Percentiles rank a stretch among this genome's conserved stretches.
Conservation (phyloP, 2,797 vertebrate genomes). For the Allobates femoralis region DNA sequence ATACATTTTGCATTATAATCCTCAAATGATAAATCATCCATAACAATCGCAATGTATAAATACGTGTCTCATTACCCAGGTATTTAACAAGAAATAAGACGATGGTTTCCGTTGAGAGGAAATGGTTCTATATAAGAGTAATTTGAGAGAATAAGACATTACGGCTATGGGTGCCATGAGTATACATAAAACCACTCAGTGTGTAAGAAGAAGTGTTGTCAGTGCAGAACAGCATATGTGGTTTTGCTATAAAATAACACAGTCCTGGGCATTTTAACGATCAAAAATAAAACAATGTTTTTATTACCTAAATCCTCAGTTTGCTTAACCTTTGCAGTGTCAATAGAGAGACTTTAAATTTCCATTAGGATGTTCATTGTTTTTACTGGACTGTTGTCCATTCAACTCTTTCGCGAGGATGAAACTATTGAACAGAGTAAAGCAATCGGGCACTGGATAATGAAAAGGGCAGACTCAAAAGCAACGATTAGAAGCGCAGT, state of each 20-base stretch:
- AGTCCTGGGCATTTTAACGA: slow-evolving; percentile 7
- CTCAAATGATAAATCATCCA: neutral
- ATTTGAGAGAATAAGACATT: neutral
- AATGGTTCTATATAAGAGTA: neutral
- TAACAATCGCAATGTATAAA: neutral
- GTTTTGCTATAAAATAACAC: neutral
- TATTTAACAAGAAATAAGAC: neutral
- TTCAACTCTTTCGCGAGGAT: neutral
- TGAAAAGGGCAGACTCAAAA: too few species aligned
- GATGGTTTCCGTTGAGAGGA: neutral
- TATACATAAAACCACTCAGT: slow-evolving; percentile 19
- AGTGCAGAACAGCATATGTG: neutral
- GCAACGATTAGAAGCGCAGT: too few species aligned
- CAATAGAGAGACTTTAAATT: neutral
- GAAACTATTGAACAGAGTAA: neutral
- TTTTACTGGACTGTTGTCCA: neutral
- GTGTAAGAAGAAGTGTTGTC: neutral
- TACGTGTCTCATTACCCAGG: neutral
- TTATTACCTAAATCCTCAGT: neutral
- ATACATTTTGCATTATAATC: slow-evolving; percentile 8
- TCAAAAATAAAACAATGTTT: neutral
- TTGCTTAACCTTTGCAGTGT: slow-evolving; percentile 1
- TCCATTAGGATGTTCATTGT: neutral
- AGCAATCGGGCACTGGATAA: neutral
- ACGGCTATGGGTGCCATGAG: neutral